phyloP scores from a whole-genome alignment of 2,113 vertebrate genomes.

The Daboia siamensis region DNA sequence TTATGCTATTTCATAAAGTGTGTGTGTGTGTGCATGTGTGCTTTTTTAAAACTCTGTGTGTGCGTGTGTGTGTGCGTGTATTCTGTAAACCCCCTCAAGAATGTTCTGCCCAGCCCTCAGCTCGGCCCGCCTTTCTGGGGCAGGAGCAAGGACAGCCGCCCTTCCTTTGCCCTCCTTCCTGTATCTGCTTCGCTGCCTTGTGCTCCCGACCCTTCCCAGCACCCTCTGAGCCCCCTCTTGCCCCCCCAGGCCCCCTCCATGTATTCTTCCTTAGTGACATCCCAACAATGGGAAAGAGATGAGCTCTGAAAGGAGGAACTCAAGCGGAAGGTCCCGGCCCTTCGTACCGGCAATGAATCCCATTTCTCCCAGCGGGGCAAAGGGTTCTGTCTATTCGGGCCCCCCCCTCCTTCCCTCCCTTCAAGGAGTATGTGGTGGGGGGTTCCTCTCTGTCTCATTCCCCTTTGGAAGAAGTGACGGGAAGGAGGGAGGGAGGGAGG shows the following conservation, averaged over 20 bases:
- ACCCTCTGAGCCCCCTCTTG: background rate
- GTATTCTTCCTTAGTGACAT: conserved; percentile 32
- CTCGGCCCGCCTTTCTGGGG: background rate
- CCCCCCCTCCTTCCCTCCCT: background rate
- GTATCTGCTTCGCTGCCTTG: background rate
- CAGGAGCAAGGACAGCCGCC: background rate
- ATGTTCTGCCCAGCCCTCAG: background rate
- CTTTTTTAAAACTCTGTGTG: background rate
- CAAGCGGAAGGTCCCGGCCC: conserved; percentile 24
- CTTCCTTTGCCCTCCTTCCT: background rate
- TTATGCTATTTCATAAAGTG: background rate
- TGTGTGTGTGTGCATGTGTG: background rate
- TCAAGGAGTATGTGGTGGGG: background rate
- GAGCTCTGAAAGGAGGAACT: conserved; percentile 36
- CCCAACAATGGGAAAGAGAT: conserved; percentile 33
- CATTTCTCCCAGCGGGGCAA: conserved; percentile 24
- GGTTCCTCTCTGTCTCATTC: conserved; percentile 10
- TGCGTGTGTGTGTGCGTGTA: background rate
- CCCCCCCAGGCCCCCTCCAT: background rate
- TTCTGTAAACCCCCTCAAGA: too few species aligned
- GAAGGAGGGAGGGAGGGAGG: conserved; percentile 4
- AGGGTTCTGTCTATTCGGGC: background rate
- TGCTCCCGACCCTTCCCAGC: conserved; percentile 5
- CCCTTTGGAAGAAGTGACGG: conserved; percentile 8
- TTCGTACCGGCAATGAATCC: conserved; percentile 15